These are phyloP conservation scores for Malacoctenus gilli DNA, from an alignment of 2,797 vertebrate genomes.

Conservation along the genomic window DNA sequence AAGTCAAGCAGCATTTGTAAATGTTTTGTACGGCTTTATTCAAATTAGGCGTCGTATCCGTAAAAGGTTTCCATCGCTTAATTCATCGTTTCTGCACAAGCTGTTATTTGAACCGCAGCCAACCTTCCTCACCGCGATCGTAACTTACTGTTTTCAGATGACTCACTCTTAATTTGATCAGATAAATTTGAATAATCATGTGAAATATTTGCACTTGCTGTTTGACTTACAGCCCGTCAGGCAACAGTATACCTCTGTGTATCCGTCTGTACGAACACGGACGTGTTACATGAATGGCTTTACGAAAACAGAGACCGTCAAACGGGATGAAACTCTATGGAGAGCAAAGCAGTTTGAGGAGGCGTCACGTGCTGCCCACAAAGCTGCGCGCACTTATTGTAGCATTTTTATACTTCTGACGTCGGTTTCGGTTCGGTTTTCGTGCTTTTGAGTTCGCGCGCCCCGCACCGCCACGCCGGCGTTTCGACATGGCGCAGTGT, in stretches of 20 bases:
- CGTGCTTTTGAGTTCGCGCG: no score
- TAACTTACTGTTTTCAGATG: no score
- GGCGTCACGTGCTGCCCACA: conserved; percentile 64
- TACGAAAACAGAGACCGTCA: conserved; percentile 44
- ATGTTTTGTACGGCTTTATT: conserved; percentile 11
- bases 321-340: conserved; percentile 48
- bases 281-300: conserved; percentile 60
- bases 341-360: conserved; percentile 47
- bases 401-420: conserved; percentile 75
- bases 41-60: no score
- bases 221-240: conserved; percentile 53
- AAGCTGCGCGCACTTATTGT: conserved; percentile 68
- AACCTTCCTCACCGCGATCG: no score
- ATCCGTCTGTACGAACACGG: conserved; percentile 56
- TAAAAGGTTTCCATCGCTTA: conserved; percentile 22
- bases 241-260: conserved; percentile 68
- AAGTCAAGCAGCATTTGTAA: conserved; percentile 54
- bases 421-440: conserved; percentile 48
- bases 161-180: conserved; percentile 6
- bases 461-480: conserved; percentile 8
- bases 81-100: no score
- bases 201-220: conserved; percentile 41
- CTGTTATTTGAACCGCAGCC: no score
- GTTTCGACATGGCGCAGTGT: no score
- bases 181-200: conserved; percentile 5